Evolutionary conservation across 1,140 invertebrate genomes (phyloP), one percentile per base, ranked within the genome.

Genomic region (Drosophila mojavensis): DNA sequence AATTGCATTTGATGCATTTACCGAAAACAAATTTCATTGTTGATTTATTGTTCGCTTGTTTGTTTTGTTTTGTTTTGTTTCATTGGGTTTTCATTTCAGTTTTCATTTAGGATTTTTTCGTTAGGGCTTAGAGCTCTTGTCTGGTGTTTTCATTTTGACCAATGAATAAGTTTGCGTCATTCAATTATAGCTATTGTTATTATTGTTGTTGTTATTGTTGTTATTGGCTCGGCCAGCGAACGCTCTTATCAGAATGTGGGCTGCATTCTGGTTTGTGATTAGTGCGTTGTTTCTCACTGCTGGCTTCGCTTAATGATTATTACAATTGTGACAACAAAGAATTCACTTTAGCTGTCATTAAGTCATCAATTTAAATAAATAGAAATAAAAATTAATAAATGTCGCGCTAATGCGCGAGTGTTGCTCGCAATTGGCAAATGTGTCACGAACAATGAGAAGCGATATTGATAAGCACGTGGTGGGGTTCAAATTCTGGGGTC

Each of bases 331-430:
- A 86, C 82, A 86, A 86, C 75, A 86, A 81, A 81, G 79, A 76
- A 75, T 73, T 60, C 82, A 63, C 73, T 77, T 79, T 43, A 78
- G 72, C 53, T 53, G 76, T 67, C 79, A 88, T 89, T 89, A 88
- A 88, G 76, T 83, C 84, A 88, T 88, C 83, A 88, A 88, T 88
- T 88, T 83, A 88, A 88, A 88, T 89, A 88, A 83, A 88, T 88
- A 89, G 79, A 69, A 88, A 83, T 79, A 74, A 82, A 88, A 75
- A 78, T 67, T 69, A 88, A 86, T 88, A 76, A 61, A 69, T 54
- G 51, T 69, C 33, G 36, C n/a, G 58, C 55, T 69, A 62, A 48
- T 68, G 47, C 24, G 28, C 50, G 56, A 78, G 54, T 58, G 33
- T 61, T 28, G 13, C 26, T 77, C 69, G 48, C 41, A 78, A 73